Evolutionary conservation across 2,113 vertebrate genomes (phyloP), one percentile per base, ranked within the genome.

Genomic region (Arothron firmamentum): DNA sequence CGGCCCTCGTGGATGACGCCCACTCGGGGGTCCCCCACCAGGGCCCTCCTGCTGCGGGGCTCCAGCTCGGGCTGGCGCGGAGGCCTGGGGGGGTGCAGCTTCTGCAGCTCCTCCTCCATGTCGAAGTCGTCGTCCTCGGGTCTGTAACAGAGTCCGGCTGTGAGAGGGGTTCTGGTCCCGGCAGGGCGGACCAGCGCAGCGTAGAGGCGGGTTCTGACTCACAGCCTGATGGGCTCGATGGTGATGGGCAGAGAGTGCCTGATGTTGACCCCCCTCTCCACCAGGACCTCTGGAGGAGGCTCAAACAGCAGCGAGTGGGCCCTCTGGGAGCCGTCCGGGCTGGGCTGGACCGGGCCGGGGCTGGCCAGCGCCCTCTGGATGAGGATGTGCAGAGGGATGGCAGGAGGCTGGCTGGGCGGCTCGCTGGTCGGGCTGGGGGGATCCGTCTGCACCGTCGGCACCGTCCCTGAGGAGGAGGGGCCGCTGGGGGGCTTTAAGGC

Each of bases 141-240:
- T 84, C 96, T 99, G 87, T 28, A 72, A 60, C 15, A 45, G n/a
- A 58, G 50, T 3, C 34, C 2, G 17, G 50, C 51, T n/a, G 25
- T 53, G 25, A 34, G 52, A 25, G 23, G n/a, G n/a, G n/a, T n/a
- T n/a, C n/a, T n/a, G n/a, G n/a, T n/a, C n/a, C n/a, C n/a, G n/a
- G n/a, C n/a, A n/a, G n/a, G n/a, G n/a, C n/a, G n/a, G n/a, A n/a
- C n/a, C 42, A 19, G 4, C 49, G 13, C n/a, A 3, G 8, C 21
- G 2, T 23, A 23, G 21, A 23, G 21, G 3, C 21, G 3, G 21
- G 21, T 23, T 41, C n/a, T 2, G 18, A 94, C 96, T 96, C 84
- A 98, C 96, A 97, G 94, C 91, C 95, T 93, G 43, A 98, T 92
- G 74, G 94, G 93, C 84, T 99, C 95, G 1, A 98, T 94, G 83